Conservation (phyloP, 2,888 invertebrate species). For the Coelopa pilipes region DNA sequence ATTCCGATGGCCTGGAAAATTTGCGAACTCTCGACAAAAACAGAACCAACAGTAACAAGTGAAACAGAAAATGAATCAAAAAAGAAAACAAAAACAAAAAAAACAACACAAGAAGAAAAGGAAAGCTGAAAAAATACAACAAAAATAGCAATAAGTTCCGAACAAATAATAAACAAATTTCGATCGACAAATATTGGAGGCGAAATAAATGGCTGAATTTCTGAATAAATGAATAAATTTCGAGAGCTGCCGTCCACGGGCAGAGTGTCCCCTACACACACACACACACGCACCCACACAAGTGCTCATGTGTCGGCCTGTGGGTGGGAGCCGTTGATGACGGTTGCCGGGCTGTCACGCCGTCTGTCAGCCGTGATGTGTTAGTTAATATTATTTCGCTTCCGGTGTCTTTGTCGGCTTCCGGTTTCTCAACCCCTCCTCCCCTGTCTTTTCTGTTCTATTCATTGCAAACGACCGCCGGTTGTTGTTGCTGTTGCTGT, state of each 20-base stretch:
- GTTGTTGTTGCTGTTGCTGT: too few relatives aligned
- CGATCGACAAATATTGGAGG: neutral
- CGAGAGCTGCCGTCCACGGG: neutral
- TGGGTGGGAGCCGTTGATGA: neutral
- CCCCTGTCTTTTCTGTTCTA: neutral
- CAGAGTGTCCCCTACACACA: neutral
- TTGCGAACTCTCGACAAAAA: too few relatives aligned
- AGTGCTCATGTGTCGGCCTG: neutral
- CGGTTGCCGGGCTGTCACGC: conserved; percentile 11
- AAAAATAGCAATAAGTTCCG: neutral
- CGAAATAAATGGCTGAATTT: conserved; percentile 24
- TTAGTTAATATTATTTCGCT: conserved; percentile 14
- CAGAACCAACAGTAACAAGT: neutral
- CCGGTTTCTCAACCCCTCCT: neutral
- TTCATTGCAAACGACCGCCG: neutral
- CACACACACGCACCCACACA: too few relatives aligned
- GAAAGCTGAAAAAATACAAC: neutral
- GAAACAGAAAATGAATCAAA: too few relatives aligned
- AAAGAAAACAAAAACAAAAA: too few relatives aligned
- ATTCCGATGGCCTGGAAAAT: neutral
- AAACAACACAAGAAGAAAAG: neutral
- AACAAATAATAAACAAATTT: neutral
- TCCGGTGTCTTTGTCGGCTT: neutral
- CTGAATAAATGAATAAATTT: conserved; percentile 35
- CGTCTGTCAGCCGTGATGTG: conserved; percentile 8